phyloP scores from a whole-genome alignment of 2,113 vertebrate species.

The Periophthalmus modestus region DNA sequence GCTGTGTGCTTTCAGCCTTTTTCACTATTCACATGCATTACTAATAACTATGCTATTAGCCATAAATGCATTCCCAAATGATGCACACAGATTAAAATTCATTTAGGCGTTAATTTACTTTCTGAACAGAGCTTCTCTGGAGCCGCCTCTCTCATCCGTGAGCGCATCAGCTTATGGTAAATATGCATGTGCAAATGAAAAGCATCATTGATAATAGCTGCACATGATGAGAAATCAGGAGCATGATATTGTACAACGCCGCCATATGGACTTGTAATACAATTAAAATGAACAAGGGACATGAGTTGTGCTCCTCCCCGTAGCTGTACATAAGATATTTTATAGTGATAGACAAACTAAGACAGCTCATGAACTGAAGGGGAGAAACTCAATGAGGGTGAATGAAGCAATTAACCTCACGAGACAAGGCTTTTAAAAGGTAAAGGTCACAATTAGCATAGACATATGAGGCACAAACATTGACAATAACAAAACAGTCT shows the following conservation, averaged over 20 bases:
- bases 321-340: conserved; percentile 25
- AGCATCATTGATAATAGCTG: conserved; percentile 33
- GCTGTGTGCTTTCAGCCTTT: conserved; percentile 6
- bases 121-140: conserved; percentile 17
- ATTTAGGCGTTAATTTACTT: conserved; percentile 47
- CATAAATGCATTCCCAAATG: conserved; percentile 38
- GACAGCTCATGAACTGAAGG: conserved; percentile 18
- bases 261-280: conserved; percentile 48
- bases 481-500: neutral
- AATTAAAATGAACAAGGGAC: conserved; percentile 45
- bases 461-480: neutral
- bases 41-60: conserved; percentile 41
- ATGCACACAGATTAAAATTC: conserved; percentile 46
- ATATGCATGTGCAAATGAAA: conserved; percentile 43
- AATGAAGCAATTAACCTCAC: conserved; percentile 62
- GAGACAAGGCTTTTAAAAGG: conserved; percentile 42
- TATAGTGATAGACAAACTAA: conserved; percentile 9
- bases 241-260: conserved; percentile 21
- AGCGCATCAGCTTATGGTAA: conserved; percentile 42
- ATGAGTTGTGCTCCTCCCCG: conserved; percentile 3
- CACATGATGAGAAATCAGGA: conserved; percentile 42
- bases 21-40: conserved; percentile 25
- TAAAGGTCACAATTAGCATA: conserved; percentile 52
- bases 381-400: conserved; percentile 23
- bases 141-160: conserved; percentile 26